Evolutionary conservation across 37 sponge, comb jelly and placozoan genomes (phyloP).

Genomic region (Petrosia ficiformis): DNA sequence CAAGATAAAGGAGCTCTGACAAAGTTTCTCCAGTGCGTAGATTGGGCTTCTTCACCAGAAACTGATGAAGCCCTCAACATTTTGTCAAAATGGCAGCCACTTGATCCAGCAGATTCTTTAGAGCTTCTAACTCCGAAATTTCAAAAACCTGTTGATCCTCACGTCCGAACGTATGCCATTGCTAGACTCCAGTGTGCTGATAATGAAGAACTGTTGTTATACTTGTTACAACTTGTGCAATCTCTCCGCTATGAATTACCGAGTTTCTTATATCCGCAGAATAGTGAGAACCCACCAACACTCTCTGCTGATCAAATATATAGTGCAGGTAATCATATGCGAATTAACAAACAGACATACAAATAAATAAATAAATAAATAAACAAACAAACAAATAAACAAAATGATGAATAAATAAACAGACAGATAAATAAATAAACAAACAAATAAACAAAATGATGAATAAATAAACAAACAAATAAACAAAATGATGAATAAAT

Average conservation of each 20-base stretch:
- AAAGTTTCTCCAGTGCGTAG: slow-evolving; percentile 94
- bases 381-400: too few species aligned
- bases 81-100: slow-evolving; percentile 88
- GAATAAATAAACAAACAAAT: too few species aligned
- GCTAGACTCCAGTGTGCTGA: slow-evolving; percentile 80
- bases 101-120: slow-evolving; percentile 91
- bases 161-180: slow-evolving; percentile 89
- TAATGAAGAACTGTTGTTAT: slow-evolving; percentile 88
- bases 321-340: slow-evolving; percentile 31
- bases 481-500: too few species aligned
- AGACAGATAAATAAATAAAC: too few species aligned
- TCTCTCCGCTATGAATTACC: slow-evolving; percentile 79
- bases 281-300: slow-evolving; percentile 12
- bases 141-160: slow-evolving; percentile 23
- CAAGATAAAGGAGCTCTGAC: slow-evolving; percentile 85
- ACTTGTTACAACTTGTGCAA: slow-evolving; percentile 85
- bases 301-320: slow-evolving; percentile 36
- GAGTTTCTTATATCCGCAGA: slow-evolving; percentile 16
- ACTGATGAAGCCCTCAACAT: slow-evolving; percentile 82
- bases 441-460: too few species aligned
- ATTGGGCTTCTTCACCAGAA: slow-evolving; percentile 81
- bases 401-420: too few species aligned
- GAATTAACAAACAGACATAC: too few species aligned
- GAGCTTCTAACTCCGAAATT: slow-evolving; percentile 85
- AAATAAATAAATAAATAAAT: too few species aligned